Conservation (phyloP, 2,797 vertebrate species). For the Melanotaenia trifasciata region DNA sequence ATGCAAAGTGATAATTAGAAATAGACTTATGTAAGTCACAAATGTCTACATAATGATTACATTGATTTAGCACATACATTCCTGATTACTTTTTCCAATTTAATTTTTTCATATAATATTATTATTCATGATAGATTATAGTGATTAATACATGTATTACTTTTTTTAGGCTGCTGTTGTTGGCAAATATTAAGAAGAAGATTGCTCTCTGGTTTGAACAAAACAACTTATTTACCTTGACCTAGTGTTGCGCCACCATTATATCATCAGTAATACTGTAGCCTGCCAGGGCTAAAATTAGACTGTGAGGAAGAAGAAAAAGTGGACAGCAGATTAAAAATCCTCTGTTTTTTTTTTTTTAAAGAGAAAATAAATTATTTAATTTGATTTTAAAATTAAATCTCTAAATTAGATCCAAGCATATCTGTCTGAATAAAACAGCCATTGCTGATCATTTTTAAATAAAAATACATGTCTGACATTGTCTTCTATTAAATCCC, state of each 20-base stretch:
- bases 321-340: slow-evolving; percentile 3
- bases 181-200: slow-evolving; percentile 7
- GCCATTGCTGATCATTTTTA: slow-evolving; percentile 5
- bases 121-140: neutral
- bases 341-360: slow-evolving; percentile 28
- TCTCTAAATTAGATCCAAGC: slow-evolving; percentile 29
- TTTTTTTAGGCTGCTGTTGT: neutral
- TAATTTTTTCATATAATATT: neutral
- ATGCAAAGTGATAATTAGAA: slow-evolving; percentile 60
- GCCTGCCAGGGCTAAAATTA: slow-evolving; percentile 37
- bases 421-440: slow-evolving; percentile 29
- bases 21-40: slow-evolving; percentile 20
- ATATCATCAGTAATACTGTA: slow-evolving; percentile 17
- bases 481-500: neutral
- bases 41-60: slow-evolving; percentile 9
- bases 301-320: slow-evolving; percentile 8
- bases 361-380: slow-evolving; percentile 14
- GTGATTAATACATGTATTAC: neutral
- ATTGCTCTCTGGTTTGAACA: neutral
- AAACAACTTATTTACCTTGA: neutral
- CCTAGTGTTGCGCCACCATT: neutral
- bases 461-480: neutral
- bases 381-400: slow-evolving; percentile 48
- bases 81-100: neutral
- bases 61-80: neutral